Evolutionary conservation across 1,140 invertebrate species (phyloP), one percentile per base, ranked within the genome.

Genomic region (Muscidifurax raptorellus): DNA sequence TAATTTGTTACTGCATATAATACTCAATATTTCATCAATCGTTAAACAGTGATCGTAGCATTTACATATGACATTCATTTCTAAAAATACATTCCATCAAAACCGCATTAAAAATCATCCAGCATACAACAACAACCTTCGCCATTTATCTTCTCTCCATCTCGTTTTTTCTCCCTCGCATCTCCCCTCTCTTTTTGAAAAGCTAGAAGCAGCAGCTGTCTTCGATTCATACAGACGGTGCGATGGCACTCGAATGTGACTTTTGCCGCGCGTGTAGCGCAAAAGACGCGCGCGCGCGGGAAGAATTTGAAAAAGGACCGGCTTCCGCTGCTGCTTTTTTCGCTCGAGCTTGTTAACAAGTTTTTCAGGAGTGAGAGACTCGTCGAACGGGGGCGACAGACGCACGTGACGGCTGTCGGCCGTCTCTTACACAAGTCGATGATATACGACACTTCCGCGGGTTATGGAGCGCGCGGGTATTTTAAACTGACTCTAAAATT

Each of bases 361-460:
- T 89, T 88, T 87, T 87, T 87, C 75, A 67, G 72, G 30, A 27
- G n/a, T 75, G 40, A 59, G 22, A 47, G 18, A 7, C n/a, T n/a
- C 71, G 59, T 59, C 18, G 52, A 59, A 47, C 80, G 10, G 10
- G 82, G 77, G 77, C 66, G 52, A 47, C 69, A 75, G 30, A 67
- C 83, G 83, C 86, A 86, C 86, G 86, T 87, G 87, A 88, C 87
- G 87, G 86, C 87, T 88, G 89, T 88, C 88, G 85, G 80, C 83
- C 72, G 59, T 74, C 82, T 83, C 64, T 83, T 77, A 83, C 82
- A 83, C 82, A 52, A 83, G 86, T 85, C 86, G 80, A 88, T 87
- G 88, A 89, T 88, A 78, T 79, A 84, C 76, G 82, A 84, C 66
- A 79, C 77, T 72, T 78, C 82, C 71, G 66, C 75, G 82, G 52